These are phyloP conservation scores for Rhingia rostrata DNA, from an alignment of 2,888 invertebrate species.

Conservation along the genomic window DNA sequence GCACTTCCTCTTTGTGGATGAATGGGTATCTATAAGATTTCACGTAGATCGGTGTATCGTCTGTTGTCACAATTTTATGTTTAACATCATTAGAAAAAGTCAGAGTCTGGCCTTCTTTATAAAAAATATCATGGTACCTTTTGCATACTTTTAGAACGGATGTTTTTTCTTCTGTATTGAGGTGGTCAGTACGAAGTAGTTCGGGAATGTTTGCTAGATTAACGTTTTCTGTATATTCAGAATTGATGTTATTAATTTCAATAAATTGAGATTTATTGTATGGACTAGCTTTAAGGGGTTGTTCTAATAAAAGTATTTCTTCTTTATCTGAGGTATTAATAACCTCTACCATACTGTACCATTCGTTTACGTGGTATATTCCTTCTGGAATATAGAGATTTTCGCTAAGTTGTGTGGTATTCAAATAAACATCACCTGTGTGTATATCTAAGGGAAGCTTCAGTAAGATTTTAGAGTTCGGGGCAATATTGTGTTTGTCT, in stretches of 20 bases:
- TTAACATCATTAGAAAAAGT: not conserved
- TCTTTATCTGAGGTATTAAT: constrained; percentile 16
- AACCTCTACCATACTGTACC: too few relatives aligned
- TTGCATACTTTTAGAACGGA: constrained; percentile 44
- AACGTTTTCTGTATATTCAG: constrained; percentile 1
- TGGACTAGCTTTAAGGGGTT: constrained; percentile 30
- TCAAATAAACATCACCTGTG: too few relatives aligned
- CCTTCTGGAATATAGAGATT: too few relatives aligned
- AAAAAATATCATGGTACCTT: constrained; percentile 52
- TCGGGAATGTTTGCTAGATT: constrained; percentile 18
- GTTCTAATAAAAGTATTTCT: constrained; percentile 26
- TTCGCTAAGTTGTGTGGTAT: too few relatives aligned
- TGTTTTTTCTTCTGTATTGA: constrained; percentile 51
- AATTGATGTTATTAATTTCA: constrained; percentile 36
- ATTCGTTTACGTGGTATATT: too few relatives aligned
- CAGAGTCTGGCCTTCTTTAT: constrained; percentile 47
- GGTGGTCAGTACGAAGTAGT: constrained; percentile 26
- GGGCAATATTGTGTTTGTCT: constrained; percentile 5
- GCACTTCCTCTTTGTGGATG: constrained; percentile 9
- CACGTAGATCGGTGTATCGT: constrained; percentile 35
- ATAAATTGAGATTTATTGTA: constrained; percentile 9
- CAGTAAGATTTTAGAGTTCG: constrained; percentile 1
- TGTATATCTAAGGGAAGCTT: constrained; percentile 6
- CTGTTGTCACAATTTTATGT: constrained; percentile 64
- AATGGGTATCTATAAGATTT: constrained; percentile 43